Base-by-base conservation (phyloP, 1,140 invertebrate species). In the Drosophila paulistorum region DNA sequence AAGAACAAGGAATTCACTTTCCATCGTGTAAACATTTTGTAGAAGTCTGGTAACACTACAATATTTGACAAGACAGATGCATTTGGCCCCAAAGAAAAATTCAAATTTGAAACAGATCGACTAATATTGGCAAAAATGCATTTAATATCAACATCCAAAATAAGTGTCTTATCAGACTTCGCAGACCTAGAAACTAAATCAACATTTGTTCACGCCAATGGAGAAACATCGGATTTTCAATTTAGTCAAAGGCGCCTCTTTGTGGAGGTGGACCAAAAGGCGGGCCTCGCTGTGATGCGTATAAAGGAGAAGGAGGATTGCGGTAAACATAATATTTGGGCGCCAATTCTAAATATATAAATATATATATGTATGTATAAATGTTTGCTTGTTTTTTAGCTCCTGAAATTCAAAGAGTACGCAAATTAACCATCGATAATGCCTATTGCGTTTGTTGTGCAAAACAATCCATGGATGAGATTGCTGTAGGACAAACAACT, bases 341-440 rank as follows among this genome's bases (percentile, higher is more conserved):
- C 7, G 45, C 45, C 45, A 14, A 23, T 33, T 33, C 57, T 45
- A 51, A 9, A 20, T 26, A 26, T 23, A 20, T n/a, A n/a, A n/a
- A n/a, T n/a, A 1, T 17, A 17, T 3, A 23, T 23, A 6, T 30
- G 0, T 30, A 0, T 30, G 5, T 30, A 6, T 30, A 30, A 30
- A 30, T 30, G 30, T 30, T 17, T 11, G 5, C 7, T 48, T 48
- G 35, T 7, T 26, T 42, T 61, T 17, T 23, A 89, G 89, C 66
- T 20, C 63, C 72, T 6, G 89, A 91, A 65, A 82, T 92, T 26
- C 89, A 91, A 51, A 86, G 86, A n/a, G 76, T 92, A 13, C 81
- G 90, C 17, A 92, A 92, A 58, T 54, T 91, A 13, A 85, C 79
- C 39, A 83, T 92, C 10, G 91, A 91, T 2, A 91, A 91, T 83